Evolutionary conservation across 2,797 vertebrate genomes (phyloP).

Genomic region (Sebastes elongatus): DNA sequence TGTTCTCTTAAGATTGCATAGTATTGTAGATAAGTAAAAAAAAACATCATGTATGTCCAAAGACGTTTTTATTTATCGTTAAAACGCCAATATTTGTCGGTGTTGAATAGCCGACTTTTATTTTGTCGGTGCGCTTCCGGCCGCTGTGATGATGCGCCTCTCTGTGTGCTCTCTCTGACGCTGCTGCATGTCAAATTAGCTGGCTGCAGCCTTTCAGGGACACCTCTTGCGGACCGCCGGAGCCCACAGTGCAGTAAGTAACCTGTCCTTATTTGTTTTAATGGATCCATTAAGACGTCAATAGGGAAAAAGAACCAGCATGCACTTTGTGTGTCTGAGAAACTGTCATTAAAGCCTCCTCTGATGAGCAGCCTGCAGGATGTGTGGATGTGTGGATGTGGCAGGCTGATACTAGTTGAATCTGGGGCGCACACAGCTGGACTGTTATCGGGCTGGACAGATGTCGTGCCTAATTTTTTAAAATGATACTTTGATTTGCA

Average conservation of each 20-base stretch:
- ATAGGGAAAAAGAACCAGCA: neutral
- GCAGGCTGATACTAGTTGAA: slow-evolving; percentile 76
- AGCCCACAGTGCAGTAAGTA: slow-evolving; percentile 79
- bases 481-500: neutral
- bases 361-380: slow-evolving; percentile 15
- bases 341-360: neutral
- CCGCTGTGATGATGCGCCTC: slow-evolving; percentile 8
- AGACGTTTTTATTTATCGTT: too few species aligned
- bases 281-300: neutral
- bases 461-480: slow-evolving; percentile 31
- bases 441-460: slow-evolving; percentile 28
- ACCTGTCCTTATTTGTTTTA: neutral
- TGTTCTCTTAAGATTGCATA: rapidly evolving
- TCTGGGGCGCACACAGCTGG: slow-evolving; percentile 77
- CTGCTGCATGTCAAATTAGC: slow-evolving; percentile 69
- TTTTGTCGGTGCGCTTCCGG: slow-evolving; percentile 39
- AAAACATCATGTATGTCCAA: rapidly evolving
- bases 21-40: rapidly evolving
- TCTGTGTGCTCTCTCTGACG: slow-evolving; percentile 17
- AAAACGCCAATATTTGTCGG: too few species aligned
- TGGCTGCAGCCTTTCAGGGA: slow-evolving; percentile 73
- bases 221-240: slow-evolving; percentile 64
- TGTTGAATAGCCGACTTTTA: slow-evolving; percentile 54
- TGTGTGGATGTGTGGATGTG: slow-evolving; percentile 70
- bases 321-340: neutral